Base-by-base conservation (phyloP, 2,797 vertebrate species). In the Pseudochromis fuscus region DNA sequence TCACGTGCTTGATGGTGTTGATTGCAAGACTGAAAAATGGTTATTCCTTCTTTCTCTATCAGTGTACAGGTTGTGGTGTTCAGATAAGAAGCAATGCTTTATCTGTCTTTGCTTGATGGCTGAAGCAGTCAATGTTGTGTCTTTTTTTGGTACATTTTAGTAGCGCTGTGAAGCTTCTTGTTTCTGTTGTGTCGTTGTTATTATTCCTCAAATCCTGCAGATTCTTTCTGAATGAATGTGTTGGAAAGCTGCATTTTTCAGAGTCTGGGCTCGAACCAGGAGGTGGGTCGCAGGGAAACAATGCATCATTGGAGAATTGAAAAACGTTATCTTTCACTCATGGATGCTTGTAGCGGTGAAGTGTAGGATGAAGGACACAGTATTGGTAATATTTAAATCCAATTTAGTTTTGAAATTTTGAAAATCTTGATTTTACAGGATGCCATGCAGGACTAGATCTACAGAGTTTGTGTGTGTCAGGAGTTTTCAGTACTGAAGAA, bases 1-100 rank as follows among this genome's bases (percentile, higher is more conserved):
- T 75, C 64, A 79, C 24, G 2, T 74, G 75, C 67, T 62, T 48
- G 13, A 68, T 70, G n/a, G 77, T 72, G 72, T 75, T 53, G 72
- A 77, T 62, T 58, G 48, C 50, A 52, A 27, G 44, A 65, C 52
- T 45, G 61, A 76, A 58, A 42, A 64, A 51, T 59, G 15, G 6
- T 57, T 35, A 49, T 73, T 45, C n/a, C 13, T 60, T 49, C 19
- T 18, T 71, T 42, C 62, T 75, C 56, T 62, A 65, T 83, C 57
- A 37, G 71, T 25, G 11, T 25, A 7, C 46, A 33, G 28, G 8
- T 51, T 31, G 28, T 27, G 12, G 30, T 46, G 72, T 75, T 33
- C 72, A 31, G 33, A 51, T 75, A 23, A 40, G 19, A 12, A 64
- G 53, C 27, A 21, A 9, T n/a, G 12, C 38, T 58, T 52, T 18